Base-by-base conservation (phyloP, 2,797 vertebrate species). In the Hypotaenidia okinawae region DNA sequence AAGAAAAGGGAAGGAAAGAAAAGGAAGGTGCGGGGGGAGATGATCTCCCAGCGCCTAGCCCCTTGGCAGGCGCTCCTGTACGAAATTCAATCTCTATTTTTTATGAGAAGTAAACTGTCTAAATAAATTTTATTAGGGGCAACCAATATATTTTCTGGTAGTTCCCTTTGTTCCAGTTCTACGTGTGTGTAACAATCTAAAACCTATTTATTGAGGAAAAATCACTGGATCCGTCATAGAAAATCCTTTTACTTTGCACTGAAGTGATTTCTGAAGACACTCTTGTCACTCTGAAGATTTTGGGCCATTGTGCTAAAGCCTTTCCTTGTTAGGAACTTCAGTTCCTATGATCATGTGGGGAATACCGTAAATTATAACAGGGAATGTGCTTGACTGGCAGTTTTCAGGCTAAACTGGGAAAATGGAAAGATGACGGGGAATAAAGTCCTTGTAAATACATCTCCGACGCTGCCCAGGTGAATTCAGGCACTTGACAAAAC, bases 81-180 rank as follows among this genome's bases (percentile, higher is more conserved):
- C 97, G 97, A 98, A 98, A 98, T 98, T 98, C 98, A 98, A 98
- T 98, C 98, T 98, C 98, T 98, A 98, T 98, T 98, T 98, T 98
- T 98, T 98, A 98, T 98, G 98, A 98, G 98, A 98, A 98, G 98
- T 98, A 98, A 98, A 98, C 98, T 98, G 98, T 98, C 98, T 98
- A 98, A 99, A 98, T 98, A 98, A 98, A 98, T 98, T 98, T 98
- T 98, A 98, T 99, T 98, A 99, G 97, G 97, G 95, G 96, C 98
- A 97, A 98, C 98, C 98, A 98, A 98, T 98, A 98, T 98, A 97
- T 98, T 98, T 98, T 97, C 98, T 98, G 97, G 96, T 98, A 97
- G 97, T 97, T 98, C 98, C 98, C 98, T 98, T 98, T 98, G 98
- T 98, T 97, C 97, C 97, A 97, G 97, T 98, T 97, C 98, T 98